phyloP scores from a whole-genome alignment of 2,797 vertebrate species.

The Rhinophrynus dorsalis region DNA sequence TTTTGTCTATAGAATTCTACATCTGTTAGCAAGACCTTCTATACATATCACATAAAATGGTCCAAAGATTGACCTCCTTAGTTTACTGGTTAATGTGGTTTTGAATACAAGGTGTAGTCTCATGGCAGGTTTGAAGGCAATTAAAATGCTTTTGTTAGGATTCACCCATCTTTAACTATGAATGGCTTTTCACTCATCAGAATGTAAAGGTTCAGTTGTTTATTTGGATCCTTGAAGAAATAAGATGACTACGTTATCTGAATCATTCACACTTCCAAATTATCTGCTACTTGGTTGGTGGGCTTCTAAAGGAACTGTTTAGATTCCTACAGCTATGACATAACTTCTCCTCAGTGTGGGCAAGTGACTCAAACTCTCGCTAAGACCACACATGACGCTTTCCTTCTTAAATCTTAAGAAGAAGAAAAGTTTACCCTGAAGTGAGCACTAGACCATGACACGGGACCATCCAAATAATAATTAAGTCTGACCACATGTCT shows the following conservation, averaged over 20 bases:
- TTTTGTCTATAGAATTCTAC: too few relatives aligned
- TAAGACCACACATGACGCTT: slow-evolving; percentile 56
- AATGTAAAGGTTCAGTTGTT: not conserved
- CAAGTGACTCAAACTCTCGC: slow-evolving; percentile 53
- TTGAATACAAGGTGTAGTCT: too few relatives aligned
- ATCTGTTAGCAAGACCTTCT: too few relatives aligned
- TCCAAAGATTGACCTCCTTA: too few relatives aligned
- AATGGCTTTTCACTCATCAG: not conserved
- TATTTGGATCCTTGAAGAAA: slow-evolving; percentile 15
- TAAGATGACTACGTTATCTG: slow-evolving; percentile 49
- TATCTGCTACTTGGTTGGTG: slow-evolving; percentile 23
- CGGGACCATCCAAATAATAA: slow-evolving; percentile 43
- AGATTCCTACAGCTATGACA: slow-evolving; percentile 30
- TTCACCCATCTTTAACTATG: too few relatives aligned
- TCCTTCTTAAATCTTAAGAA: slow-evolving; percentile 44
- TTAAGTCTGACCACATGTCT: slow-evolving; percentile 46
- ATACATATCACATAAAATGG: too few relatives aligned
- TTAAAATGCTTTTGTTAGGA: too few relatives aligned
- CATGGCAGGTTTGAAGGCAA: too few relatives aligned
- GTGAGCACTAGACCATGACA: slow-evolving; percentile 43
- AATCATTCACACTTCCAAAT: slow-evolving; percentile 46
- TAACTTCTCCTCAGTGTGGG: slow-evolving; percentile 50
- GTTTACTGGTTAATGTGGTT: too few relatives aligned
- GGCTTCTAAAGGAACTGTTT: slow-evolving; percentile 37
- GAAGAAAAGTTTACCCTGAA: slow-evolving; percentile 51